Percentiles rank a stretch among this genome's conserved stretches.
Conservation (phyloP, 2,797 vertebrate genomes). For the Chelon labrosus region DNA sequence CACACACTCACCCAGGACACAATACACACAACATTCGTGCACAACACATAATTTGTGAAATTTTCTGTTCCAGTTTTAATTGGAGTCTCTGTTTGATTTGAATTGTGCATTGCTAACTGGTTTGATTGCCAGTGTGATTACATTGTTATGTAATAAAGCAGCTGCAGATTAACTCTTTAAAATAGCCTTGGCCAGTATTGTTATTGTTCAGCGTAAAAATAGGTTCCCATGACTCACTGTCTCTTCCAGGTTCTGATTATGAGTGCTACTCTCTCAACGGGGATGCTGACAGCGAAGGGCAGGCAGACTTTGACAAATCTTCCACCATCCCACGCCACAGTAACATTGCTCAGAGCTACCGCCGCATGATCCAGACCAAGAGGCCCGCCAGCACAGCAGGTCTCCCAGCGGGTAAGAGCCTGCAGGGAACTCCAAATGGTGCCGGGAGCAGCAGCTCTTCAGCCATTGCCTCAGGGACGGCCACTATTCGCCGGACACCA, state of each 20-base stretch:
- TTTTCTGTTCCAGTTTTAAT: constrained; percentile 7
- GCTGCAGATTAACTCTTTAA: constrained; percentile 22
- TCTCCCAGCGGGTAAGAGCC: constrained; percentile 85
- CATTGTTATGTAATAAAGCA: constrained; percentile 11
- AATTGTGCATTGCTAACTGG: constrained; percentile 1
- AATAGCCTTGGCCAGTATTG: constrained; percentile 15
- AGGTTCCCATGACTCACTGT: constrained; percentile 30
- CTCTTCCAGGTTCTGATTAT: constrained; percentile 91
- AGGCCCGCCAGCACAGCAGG: constrained; percentile 95
- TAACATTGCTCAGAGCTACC: constrained; percentile 97
- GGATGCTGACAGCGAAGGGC: constrained; percentile 89
- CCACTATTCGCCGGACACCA: constrained; percentile 96
- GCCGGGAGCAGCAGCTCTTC: constrained; percentile 70
- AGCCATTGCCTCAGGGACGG: constrained; percentile 89
- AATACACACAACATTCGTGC: neutral
- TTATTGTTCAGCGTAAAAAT: constrained; percentile 7
- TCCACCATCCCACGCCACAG: constrained; percentile 98
- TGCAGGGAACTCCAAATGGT: constrained; percentile 76
- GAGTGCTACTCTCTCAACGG: constrained; percentile 98
- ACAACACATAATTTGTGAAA: neutral
- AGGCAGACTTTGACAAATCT: constrained; percentile 95
- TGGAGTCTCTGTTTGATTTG: neutral
- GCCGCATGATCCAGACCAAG: constrained; percentile 98
- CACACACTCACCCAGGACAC: neutral
- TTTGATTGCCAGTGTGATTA: neutral